Conservation (phyloP, 2,113 vertebrate species). For the Notarius quadriscutis region DNA sequence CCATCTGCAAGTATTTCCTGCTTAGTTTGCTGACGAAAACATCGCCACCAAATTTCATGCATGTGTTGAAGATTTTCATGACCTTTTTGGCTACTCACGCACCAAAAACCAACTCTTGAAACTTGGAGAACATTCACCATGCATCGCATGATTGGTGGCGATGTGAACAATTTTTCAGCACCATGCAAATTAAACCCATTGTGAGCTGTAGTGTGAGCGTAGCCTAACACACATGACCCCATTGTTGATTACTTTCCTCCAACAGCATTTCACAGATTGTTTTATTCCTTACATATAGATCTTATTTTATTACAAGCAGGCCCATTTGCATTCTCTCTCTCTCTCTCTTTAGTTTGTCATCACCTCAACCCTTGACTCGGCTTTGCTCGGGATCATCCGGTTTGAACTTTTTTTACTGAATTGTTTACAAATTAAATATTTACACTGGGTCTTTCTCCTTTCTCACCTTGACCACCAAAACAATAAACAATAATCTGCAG, state of each 20-base stretch:
- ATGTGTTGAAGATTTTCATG: too few relatives aligned
- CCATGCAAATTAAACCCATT: too few relatives aligned
- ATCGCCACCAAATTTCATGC: too few relatives aligned
- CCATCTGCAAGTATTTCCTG: too few relatives aligned
- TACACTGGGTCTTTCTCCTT: slow-evolving; percentile 15
- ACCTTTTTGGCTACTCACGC: too few relatives aligned
- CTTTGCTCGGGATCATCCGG: background rate
- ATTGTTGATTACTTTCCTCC: background rate
- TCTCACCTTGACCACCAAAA: slow-evolving; percentile 45
- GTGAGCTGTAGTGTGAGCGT: too few relatives aligned
- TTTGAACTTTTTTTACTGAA: background rate
- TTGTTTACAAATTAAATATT: slow-evolving; percentile 6
- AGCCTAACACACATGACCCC: too few relatives aligned
- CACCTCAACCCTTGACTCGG: background rate
- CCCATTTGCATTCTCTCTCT: background rate
- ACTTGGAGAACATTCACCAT: too few relatives aligned
- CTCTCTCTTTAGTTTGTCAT: background rate
- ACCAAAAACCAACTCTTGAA: too few relatives aligned
- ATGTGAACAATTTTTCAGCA: too few relatives aligned
- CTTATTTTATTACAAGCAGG: background rate
- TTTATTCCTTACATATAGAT: background rate
- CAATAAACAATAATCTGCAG: slow-evolving; percentile 58
- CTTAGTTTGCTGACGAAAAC: too few relatives aligned
- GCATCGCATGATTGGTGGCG: too few relatives aligned
- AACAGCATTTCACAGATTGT: background rate